Base-by-base conservation (phyloP, 2,113 vertebrate species). In the Hyaena hyaena region DNA sequence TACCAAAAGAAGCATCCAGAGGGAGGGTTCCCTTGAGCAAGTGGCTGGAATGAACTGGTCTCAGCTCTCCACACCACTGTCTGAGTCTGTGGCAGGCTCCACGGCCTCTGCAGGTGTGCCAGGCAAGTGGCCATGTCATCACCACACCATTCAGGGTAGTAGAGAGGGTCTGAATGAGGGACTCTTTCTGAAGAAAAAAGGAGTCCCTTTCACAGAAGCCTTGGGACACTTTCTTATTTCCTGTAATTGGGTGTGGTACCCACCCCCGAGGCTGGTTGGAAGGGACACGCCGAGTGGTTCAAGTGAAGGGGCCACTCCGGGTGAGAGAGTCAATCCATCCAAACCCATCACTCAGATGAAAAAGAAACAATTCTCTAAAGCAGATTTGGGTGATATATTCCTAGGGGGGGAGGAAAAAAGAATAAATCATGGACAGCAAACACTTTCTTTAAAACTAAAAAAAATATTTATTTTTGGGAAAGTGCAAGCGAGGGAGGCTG, bases 41-140 rank as follows among this genome's bases (percentile, higher is more conserved):
- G 90, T n/a, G 68, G 66, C 5, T 50, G 10, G 53, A 31, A 26
- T 35, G 43, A 23, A 14, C 1, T 11, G 28, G 45, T 4, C 21
- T 23, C 43, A 24, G 21, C 39, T 65, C 55, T 10, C 19, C 33
- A 4, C 35, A 31, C n/a, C 14, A 28, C 11, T 8, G 2, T 19
- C 55, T 21, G 63, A 19, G 21, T 11, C 63, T 14, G 21, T 11
- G 77, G 26, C 5, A 0, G 10, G 50, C 35, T 33, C 61, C 53
- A 4, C 0, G 15, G 50, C 19, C 2, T 7, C 7, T 11, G 35
- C 55, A 11, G 5, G 45, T 4, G 17, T 35, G 7, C 74, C 16
- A 4, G 33, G 16, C 19, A n/a, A 61, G 10, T 8, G 1, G 2
- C 50, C n/a, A 1, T 0, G 2, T 16, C 24, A 1, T 21, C 48